Conservation (phyloP, 1,140 invertebrate genomes). For the Leptonema lineaticorne region DNA sequence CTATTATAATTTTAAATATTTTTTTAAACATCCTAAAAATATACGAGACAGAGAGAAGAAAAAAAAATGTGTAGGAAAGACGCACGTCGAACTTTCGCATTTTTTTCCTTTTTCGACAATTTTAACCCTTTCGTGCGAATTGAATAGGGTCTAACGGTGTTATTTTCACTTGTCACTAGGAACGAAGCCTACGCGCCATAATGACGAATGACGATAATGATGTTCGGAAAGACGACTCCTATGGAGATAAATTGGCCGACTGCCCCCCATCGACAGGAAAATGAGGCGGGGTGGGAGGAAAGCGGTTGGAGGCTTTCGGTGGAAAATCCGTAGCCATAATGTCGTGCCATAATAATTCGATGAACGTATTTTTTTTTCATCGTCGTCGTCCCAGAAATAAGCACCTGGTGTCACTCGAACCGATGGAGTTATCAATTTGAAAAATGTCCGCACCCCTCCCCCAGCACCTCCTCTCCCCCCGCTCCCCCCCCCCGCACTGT, state of each 20-base stretch:
- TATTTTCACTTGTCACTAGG: background rate
- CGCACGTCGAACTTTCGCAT: background rate
- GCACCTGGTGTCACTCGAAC: conserved; percentile 37
- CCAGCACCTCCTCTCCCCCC: background rate
- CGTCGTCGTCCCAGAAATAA: conserved; percentile 18
- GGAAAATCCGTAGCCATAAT: background rate
- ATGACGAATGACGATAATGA: background rate
- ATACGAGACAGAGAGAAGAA: too few species aligned
- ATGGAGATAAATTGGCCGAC: background rate
- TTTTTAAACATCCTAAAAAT: too few species aligned
- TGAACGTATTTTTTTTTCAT: too few species aligned
- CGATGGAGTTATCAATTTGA: conserved; percentile 40
- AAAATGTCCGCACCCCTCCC: conserved; percentile 22
- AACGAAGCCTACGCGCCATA: background rate
- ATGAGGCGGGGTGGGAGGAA: background rate
- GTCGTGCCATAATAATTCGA: too few species aligned
- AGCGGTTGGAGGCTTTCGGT: too few species aligned
- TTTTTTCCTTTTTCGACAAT: too few species aligned
- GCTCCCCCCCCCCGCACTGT: background rate
- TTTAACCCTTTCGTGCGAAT: background rate
- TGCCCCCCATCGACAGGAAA: background rate
- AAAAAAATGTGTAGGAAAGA: too few species aligned
- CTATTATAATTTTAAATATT: too few species aligned
- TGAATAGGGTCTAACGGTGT: background rate
- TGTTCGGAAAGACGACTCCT: background rate